These are phyloP conservation scores for Myripristis murdjan DNA, from an alignment of 2,797 vertebrate genomes.

Conservation along the genomic window DNA sequence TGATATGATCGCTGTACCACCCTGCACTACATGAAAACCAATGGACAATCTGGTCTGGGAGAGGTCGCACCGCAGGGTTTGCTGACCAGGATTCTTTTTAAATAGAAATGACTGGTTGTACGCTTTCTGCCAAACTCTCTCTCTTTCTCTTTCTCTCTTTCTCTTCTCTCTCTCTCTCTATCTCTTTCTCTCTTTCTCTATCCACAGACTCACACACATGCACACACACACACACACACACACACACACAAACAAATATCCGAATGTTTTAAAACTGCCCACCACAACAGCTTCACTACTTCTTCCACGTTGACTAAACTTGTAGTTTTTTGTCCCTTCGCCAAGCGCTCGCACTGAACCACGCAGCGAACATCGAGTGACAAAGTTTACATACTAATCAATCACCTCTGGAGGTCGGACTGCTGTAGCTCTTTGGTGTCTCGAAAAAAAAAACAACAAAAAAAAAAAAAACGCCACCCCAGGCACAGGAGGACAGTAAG, in stretches of 20 bases:
- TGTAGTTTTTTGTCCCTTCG: constrained; percentile 30
- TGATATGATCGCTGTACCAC: constrained; percentile 59
- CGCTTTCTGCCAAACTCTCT: constrained; percentile 71
- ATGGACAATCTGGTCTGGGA: constrained; percentile 61
- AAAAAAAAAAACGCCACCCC: too few relatives aligned
- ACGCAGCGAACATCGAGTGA: constrained; percentile 52
- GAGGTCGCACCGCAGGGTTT: constrained; percentile 25
- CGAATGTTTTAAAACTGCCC: constrained; percentile 82
- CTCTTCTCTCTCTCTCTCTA: too few relatives aligned
- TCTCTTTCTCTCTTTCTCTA: too few relatives aligned
- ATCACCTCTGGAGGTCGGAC: constrained; percentile 43
- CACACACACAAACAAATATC: constrained; percentile 35
- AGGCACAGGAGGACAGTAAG: not conserved
- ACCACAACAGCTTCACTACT: constrained; percentile 54
- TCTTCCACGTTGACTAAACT: constrained; percentile 24
- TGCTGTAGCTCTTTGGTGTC: constrained; percentile 13
- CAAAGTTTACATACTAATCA: constrained; percentile 80
- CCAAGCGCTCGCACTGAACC: constrained; percentile 48
- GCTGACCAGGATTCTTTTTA: constrained; percentile 45
- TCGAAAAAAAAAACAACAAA: too few relatives aligned
- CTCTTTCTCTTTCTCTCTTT: constrained; percentile 26
- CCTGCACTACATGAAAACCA: constrained; percentile 66
- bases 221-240: constrained; percentile 23
- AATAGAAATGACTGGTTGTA: constrained; percentile 60
- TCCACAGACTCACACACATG: too few relatives aligned